Base-by-base conservation (phyloP, 2,113 vertebrate species). In the Syngnathus floridae region DNA sequence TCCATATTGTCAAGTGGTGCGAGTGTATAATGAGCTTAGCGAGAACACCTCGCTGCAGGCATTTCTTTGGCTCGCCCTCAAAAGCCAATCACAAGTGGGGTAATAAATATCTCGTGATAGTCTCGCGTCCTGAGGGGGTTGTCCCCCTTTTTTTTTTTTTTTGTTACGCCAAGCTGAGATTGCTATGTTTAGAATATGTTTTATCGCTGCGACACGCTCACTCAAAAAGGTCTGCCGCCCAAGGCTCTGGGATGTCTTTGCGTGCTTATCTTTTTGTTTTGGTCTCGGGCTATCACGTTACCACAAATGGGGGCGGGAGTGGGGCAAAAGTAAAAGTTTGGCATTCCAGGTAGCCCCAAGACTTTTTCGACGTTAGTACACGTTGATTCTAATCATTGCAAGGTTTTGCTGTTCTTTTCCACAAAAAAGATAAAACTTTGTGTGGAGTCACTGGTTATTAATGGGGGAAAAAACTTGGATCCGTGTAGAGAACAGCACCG, bases 361-460 rank as follows among this genome's bases (percentile, higher is more conserved):
- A 56, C 13, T 7, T 35, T 12, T 14, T 56, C 3, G 21, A 4
- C 14, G 16, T 67, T 51, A 78, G 79, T 65, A 80, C 59, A 68
- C 73, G 85, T 72, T 72, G 72, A 55, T 78, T 80, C 72, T 87
- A 86, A 85, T 84, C 82, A 80, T 80, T 71, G 73, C 26, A 81
- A 48, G 58, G 45, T 76, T 82, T 86, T 78, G 65, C 71, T 83
- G 80, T 82, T 71, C 57, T 81, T 88, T 88, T 89, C 74, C 51
- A 13, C 70, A 60, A 75, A 80, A 82, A 89, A 88, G 87, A 82
- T 84, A 77, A 84, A 38, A 68, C 72, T 57, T 26, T 67, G 70
- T 73, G 51, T 14, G 36, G 63, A 67, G 61, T 58, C 52, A 56
- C n/a, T 43, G 22, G 71, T 64, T 82, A 57, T 72, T 52, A 9